Evolutionary conservation across 2,797 vertebrate genomes (phyloP), one percentile per base, ranked within the genome.

Genomic region (Antennarius maculatus): DNA sequence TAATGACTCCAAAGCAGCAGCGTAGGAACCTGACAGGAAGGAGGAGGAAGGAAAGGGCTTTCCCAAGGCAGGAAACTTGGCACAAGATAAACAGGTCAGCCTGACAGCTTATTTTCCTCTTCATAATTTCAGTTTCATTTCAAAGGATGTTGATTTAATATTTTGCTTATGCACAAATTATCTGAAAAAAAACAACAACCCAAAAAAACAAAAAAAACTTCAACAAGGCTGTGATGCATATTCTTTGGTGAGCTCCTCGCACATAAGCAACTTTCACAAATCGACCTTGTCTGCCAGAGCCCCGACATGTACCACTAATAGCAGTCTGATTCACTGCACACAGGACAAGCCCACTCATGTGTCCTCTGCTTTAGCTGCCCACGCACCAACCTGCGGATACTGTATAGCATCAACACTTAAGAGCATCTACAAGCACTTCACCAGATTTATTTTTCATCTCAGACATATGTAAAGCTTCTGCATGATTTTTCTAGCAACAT

Each of bases 21-120:
- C 57, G 7, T 39, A 6, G 67, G 68, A 58, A 72, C 51, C 77
- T 78, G 58, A 68, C 57, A 54, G 18, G 47, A 62, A 86, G 82
- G 88, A 87, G 85, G 89, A 62, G 86, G 82, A 89, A 87, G 85
- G 89, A 83, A 92, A 90, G 66, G 76, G 86, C 78, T 86, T 83
- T 81, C 82, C 79, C 54, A 48, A 63, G 51, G 73, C 79, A 90
- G 90, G 88, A 92, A 92, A 77, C 69, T 48, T 50, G 69, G 65
- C 64, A 34, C 46, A 4, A 39, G 75, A 85, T 71, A 85, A 89
- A 72, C 37, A 76, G 0, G 37, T n/a, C 31, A n/a, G 13, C 43
- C 46, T 64, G 81, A 72, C 68, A 61, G 45, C 52, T 68, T 15
- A 10, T 15, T 48, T 83, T 90, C 80, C 69, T 69, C 60, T 81